A percentile compares a stretch with the other conserved stretches of the same genome.
Conservation (phyloP, 2,797 vertebrate genomes). For the Sciurus carolinensis region DNA sequence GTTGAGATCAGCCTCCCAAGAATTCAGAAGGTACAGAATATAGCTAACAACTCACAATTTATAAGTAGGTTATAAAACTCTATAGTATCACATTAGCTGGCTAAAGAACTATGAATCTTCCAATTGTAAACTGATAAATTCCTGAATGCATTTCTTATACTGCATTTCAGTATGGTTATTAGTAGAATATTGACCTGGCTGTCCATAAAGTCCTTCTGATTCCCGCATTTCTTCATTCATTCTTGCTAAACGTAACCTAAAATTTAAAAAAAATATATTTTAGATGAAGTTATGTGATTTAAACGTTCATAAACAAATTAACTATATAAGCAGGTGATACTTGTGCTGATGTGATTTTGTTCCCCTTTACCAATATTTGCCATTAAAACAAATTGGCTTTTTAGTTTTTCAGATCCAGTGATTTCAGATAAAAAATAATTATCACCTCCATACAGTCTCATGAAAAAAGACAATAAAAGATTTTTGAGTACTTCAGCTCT, state of each 20-base stretch:
- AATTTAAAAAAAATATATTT: slow-evolving; percentile 65
- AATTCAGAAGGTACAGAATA: slow-evolving; percentile 80
- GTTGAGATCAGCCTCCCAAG: slow-evolving; percentile 64
- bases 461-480: background rate
- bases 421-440: background rate
- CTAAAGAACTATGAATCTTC: slow-evolving; percentile 90
- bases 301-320: background rate
- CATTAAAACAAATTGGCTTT: slow-evolving; percentile 19
- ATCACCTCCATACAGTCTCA: background rate
- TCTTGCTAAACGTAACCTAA: slow-evolving; percentile 96
- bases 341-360: background rate
- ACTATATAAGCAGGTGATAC: background rate
- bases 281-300: slow-evolving; percentile 1
- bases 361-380: background rate
- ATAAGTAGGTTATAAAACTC: slow-evolving; percentile 76
- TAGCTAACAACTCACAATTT: slow-evolving; percentile 79
- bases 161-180: slow-evolving; percentile 98
- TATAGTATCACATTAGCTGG: slow-evolving; percentile 57
- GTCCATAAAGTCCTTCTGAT: slow-evolving; percentile 97
- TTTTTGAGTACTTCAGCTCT: slow-evolving; percentile 7
- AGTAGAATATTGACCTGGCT: slow-evolving; percentile 98
- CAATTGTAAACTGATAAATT: slow-evolving; percentile 97
- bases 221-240: slow-evolving; percentile 99
- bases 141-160: slow-evolving; percentile 98
- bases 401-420: background rate